Evolutionary conservation across 2,888 invertebrate species (phyloP), one percentile per base, ranked within the genome.

Genomic region (Sinelater perroti): DNA sequence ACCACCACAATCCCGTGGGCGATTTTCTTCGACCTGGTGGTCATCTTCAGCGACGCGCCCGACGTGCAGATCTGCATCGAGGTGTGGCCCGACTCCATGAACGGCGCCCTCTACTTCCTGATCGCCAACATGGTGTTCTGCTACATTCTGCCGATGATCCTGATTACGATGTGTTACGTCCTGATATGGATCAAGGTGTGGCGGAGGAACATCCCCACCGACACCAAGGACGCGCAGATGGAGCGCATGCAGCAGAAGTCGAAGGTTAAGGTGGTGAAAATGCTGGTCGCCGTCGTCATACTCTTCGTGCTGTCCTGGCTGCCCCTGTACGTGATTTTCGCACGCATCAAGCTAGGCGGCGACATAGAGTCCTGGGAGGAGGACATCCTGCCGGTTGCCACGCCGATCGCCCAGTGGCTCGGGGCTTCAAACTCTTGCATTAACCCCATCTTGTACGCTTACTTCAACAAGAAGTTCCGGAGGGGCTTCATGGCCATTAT

Each of bases 381-480:
- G 70, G 90, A 91, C 65, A 82, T 91, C 57, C 81, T 93, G 26
- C 89, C 88, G 36, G 86, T 91, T 13, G 88, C 90, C 1, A 91
- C 92, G 11, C 96, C 96, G 2, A 84, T 96, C 45, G 95, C 93
- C 3, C 95, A 93, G 75, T 94, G 93, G 93, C 81, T 97, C 38
- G 96, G 96, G 1, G 89, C 94, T 0, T 93, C 95, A 11, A 97
- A 97, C 78, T 94, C 94, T 13, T 95, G 95, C 83, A 95, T 96
- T 72, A 97, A 97, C 78, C 96, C 96, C 0, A 89, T 97, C 61
- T 83, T 97, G 54, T 95, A 96, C 77, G 94, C 95, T 1, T 95
- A 95, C 80, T 95, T 96, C 80, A 96, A 96, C 79, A 93, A 93
- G 75, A 95, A 96, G 77, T 97, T 91, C 78, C 83, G 95, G 8